A percentile compares a stretch with the other conserved stretches of the same genome.
Evolutionary conservation across 2,888 invertebrate species (phyloP).

Genomic region (Bruchidius siliquastri): DNA sequence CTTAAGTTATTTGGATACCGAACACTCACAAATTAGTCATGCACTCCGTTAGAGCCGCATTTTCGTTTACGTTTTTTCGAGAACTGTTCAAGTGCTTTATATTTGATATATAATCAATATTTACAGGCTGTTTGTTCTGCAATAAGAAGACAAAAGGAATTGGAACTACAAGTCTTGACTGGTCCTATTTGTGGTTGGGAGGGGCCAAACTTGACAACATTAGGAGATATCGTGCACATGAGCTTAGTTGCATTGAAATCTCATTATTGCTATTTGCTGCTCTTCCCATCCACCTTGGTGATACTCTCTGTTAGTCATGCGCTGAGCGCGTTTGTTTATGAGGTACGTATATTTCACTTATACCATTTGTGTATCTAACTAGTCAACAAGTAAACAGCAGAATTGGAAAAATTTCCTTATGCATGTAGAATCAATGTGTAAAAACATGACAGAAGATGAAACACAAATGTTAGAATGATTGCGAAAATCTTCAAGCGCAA

Average conservation of each 20-base stretch:
- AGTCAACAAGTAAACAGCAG: not conserved
- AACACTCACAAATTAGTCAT: no score
- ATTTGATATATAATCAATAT: not conserved
- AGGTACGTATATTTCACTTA: slow-evolving; percentile 54
- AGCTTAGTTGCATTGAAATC: slow-evolving; percentile 86
- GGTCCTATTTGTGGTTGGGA: slow-evolving; percentile 96
- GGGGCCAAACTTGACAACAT: slow-evolving; percentile 66
- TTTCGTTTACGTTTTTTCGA: no score
- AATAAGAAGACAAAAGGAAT: slow-evolving; percentile 87
- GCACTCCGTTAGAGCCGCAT: no score
- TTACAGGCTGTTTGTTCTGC: slow-evolving; percentile 78
- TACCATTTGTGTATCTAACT: not conserved
- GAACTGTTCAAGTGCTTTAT: no score
- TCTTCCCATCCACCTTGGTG: slow-evolving; percentile 84
- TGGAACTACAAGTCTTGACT: slow-evolving; percentile 91
- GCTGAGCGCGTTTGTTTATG: slow-evolving; percentile 92
- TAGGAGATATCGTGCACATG: slow-evolving; percentile 89
- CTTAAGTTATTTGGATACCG: no score
- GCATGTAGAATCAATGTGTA: no score
- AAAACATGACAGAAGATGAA: no score
- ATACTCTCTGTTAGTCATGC: slow-evolving; percentile 87
- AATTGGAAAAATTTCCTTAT: no score
- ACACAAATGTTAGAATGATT: no score
- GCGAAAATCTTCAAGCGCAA: no score
- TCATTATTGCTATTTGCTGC: slow-evolving; percentile 84